Evolutionary conservation across 2,113 vertebrate species (phyloP), one percentile per base, ranked within the genome.

Genomic region (Gnathonemus echidnorhynchus): DNA sequence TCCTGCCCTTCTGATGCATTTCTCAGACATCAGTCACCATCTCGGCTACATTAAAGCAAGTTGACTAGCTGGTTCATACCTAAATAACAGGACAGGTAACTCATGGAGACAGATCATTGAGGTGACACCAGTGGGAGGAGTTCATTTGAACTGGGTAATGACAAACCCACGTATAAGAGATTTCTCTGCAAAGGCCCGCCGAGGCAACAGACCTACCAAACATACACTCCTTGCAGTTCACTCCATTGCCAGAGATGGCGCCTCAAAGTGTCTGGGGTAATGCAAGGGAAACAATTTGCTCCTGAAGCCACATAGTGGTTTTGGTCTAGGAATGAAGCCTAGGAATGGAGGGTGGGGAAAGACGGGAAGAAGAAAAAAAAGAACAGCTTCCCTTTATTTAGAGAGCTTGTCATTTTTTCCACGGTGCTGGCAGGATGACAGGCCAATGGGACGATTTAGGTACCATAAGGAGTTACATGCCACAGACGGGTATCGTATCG

Each of bases 211-310:
- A 85, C 13, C 39, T 11, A 21, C 13, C 24, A 80, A 39, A 21
- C 35, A 24, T n/a, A 3, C 80, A 48, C 6, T 2, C 10, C 48
- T 13, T 50, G 86, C 48, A 87, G n/a, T 53, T 9, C 86, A 21
- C 31, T 87, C 6, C 27, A 2, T 53, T 52, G 53, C 86, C 86
- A 87, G 49, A 50, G 49, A 11, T 50, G 85, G 85, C 49, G 21
- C 62, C 21, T 31, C 80, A 53, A 39, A 50, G 11, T 21, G 49
- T 83, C 19, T 90, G 83, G 24, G 86, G 90, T 87, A 90, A 91
- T 88, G 77, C 31, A 91, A 93, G 93, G 91, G 94, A 87, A 94
- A 95, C 92, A 95, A 94, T 95, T 95, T 94, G 92, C 93, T 93
- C 92, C 90, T 92, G 91, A 19, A 91, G 92, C 93, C 93, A 92